Conservation (phyloP, 1,140 invertebrate species). For the Drosophila lacteicornis region DNA sequence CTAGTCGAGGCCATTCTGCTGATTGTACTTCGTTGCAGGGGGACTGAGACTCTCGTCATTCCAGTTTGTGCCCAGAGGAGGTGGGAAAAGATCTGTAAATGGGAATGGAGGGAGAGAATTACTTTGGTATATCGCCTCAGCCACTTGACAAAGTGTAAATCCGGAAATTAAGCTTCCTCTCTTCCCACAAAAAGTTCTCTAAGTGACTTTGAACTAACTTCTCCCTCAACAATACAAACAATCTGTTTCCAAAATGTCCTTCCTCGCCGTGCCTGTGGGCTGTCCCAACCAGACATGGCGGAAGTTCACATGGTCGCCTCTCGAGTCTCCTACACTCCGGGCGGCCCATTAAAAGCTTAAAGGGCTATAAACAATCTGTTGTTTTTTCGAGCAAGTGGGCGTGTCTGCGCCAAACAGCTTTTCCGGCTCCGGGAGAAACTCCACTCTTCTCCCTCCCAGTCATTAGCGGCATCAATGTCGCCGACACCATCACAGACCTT, state of each 20-base stretch:
- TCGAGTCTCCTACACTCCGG: constrained; percentile 8
- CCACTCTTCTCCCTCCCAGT: constrained; percentile 6
- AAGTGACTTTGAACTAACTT: constrained; percentile 7
- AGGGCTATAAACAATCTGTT: constrained; percentile 62
- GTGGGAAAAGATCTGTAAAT: constrained; percentile 48
- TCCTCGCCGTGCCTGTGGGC: no score
- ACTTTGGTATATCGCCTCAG: not conserved
- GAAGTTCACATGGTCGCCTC: constrained; percentile 56
- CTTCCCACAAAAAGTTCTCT: constrained; percentile 4
- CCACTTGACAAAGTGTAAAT: not conserved
- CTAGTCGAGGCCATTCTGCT: constrained; percentile 29
- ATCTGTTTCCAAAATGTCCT: constrained; percentile 13
- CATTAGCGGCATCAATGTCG: constrained; percentile 73
- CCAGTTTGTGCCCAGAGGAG: constrained; percentile 31
- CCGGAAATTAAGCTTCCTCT: constrained; percentile 24
- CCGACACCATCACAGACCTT: constrained; percentile 39
- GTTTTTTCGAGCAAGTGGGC: constrained; percentile 38
- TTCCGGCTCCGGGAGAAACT: not conserved
- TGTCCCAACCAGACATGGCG: constrained; percentile 20
- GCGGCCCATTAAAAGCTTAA: constrained; percentile 64
- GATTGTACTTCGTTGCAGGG: constrained; percentile 50
- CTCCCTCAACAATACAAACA: constrained; percentile 3
- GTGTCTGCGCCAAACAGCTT: constrained; percentile 26
- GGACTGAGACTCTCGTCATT: constrained; percentile 53
- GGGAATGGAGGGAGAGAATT: not conserved